These are phyloP conservation scores for Paracentrotus lividus DNA, from an alignment of 53 echinoderm and acorn worm genomes.

Conservation along the genomic window DNA sequence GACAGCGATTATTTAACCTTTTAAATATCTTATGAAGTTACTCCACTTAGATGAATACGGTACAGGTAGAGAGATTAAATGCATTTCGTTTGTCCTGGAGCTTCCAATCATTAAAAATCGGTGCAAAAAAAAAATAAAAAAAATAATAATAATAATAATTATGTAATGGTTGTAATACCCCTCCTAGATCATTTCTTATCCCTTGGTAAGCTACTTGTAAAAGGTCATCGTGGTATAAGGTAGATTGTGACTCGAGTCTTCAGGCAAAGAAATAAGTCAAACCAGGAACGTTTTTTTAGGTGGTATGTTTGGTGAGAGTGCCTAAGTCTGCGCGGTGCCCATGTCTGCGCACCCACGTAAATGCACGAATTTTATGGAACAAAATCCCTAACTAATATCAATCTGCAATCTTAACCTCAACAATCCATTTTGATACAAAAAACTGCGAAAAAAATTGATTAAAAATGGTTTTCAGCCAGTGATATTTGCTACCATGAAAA, in stretches of 20 bases:
- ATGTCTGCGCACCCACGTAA: too few relatives aligned
- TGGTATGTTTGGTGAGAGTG: not conserved
- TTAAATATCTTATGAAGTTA: not conserved
- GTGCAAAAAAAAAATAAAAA: too few relatives aligned
- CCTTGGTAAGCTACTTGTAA: not conserved
- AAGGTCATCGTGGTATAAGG: conserved; percentile 12
- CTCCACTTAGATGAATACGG: not conserved
- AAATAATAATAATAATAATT: too few relatives aligned
- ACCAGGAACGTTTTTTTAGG: not conserved
- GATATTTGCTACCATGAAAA: too few relatives aligned
- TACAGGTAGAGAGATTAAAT: not conserved
- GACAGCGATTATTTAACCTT: not conserved
- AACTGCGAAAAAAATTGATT: too few relatives aligned
- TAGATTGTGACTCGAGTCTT: not conserved
- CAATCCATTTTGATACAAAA: too few relatives aligned
- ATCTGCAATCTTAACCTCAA: too few relatives aligned
- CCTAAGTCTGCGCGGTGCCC: not conserved
- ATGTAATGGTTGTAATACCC: conserved; percentile 31
- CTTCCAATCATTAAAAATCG: not conserved
- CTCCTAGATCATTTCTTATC: not conserved
- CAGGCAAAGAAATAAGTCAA: not conserved
- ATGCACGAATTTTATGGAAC: too few relatives aligned
- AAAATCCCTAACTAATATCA: too few relatives aligned
- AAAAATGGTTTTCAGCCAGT: too few relatives aligned
- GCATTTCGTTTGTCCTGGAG: not conserved